A percentile compares a stretch with the other conserved stretches of the same genome.
These are phyloP conservation scores for Dasysyrphus albostriatus DNA, from an alignment of 2,888 invertebrate species.

Conservation along the genomic window DNA sequence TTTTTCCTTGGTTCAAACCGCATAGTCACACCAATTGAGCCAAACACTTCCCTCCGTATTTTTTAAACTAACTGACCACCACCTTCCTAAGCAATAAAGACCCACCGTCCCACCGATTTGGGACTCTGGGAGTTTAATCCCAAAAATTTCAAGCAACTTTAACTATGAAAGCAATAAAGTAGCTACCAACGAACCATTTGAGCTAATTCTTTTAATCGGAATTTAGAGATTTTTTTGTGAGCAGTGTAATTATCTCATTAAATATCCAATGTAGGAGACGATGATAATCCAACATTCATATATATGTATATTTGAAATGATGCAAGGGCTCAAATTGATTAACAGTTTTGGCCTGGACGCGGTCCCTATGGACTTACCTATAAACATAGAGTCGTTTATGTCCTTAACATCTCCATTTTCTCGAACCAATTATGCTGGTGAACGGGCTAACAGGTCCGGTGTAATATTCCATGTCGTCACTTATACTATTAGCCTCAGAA, in stretches of 20 bases:
- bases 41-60: no score
- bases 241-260: slow-evolving; percentile 13
- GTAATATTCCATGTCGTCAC: slow-evolving; percentile 69
- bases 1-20: no score
- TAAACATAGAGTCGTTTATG: slow-evolving; percentile 11
- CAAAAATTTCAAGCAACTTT: no score
- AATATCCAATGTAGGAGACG: slow-evolving; percentile 17
- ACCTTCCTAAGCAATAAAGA: no score
- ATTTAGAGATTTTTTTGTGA: not conserved
- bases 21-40: no score
- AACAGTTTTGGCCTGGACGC: slow-evolving; percentile 40
- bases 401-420: not conserved
- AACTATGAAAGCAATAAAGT: no score
- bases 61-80: no score
- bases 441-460: slow-evolving; percentile 35
- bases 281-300: no score
- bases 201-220: no score
- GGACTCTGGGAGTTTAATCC: no score
- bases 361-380: slow-evolving; percentile 20
- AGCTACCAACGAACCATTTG: no score
- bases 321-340: slow-evolving; percentile 53
- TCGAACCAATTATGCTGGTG: not conserved
- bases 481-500: slow-evolving; percentile 68
- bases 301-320: slow-evolving; percentile 43
- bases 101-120: no score